Percentiles rank a stretch among this genome's conserved stretches.
phyloP scores from a whole-genome alignment of 2,888 invertebrate species.

The Calameuta filiformis region DNA sequence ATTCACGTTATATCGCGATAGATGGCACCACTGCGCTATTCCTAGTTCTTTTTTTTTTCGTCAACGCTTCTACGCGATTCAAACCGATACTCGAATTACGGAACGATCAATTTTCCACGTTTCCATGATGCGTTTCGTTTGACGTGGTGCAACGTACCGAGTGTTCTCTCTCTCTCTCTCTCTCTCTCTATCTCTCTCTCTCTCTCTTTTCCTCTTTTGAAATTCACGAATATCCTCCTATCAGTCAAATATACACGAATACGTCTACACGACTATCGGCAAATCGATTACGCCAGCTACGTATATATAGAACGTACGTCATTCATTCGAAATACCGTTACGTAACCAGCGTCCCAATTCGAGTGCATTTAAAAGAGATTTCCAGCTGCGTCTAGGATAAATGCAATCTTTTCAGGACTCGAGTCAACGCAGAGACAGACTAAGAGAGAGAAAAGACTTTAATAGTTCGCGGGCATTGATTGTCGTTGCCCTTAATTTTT shows the following conservation, averaged over 20 bases:
- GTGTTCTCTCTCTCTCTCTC: not conserved
- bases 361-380: not conserved
- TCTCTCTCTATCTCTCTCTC: no score
- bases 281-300: not conserved
- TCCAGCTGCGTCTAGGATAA: not conserved
- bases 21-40: not conserved
- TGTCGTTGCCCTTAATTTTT: not conserved
- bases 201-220: not conserved
- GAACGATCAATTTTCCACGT: not conserved
- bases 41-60: not conserved
- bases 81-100: constrained; percentile 4
- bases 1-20: not conserved
- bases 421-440: not conserved
- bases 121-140: not conserved
- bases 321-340: not conserved
- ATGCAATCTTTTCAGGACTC: not conserved
- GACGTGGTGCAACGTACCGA: not conserved
- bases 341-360: not conserved
- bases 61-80: not conserved
- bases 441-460: no score
- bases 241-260: not conserved
- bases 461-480: not conserved
- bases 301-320: not conserved
- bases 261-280: not conserved
- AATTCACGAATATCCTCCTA: not conserved